Conservation (phyloP, 2,888 invertebrate genomes). For the Epinotia bilunana region DNA sequence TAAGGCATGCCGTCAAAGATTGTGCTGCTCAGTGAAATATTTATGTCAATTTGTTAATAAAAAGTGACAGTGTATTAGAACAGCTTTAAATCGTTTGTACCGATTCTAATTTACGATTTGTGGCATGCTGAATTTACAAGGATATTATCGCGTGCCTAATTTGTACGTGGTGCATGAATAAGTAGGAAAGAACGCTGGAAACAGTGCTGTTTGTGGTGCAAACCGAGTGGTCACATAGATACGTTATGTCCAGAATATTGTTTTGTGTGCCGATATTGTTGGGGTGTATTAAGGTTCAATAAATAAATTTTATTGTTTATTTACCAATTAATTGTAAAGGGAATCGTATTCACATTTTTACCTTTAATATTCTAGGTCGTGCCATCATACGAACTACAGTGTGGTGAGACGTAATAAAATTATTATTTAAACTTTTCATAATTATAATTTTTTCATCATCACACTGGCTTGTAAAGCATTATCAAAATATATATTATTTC, state of each 20-base stretch:
- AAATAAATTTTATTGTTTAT: conserved; percentile 30
- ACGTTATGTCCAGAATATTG: conserved; percentile 39
- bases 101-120: conserved; percentile 52
- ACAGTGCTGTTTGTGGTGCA: conserved; percentile 59
- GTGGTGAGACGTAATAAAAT: conserved; percentile 59
- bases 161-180: conserved; percentile 65
- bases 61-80: conserved; percentile 20
- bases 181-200: conserved; percentile 53
- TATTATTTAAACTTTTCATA: conserved; percentile 7
- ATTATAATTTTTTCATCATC: not conserved
- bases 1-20: not conserved
- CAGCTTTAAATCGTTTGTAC: conserved; percentile 17
- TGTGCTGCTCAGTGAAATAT: not conserved
- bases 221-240: conserved; percentile 53
- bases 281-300: conserved; percentile 60
- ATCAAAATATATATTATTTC: no score
- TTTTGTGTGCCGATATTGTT: conserved; percentile 45
- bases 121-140: conserved; percentile 63
- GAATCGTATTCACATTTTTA: not conserved
- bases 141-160: conserved; percentile 76
- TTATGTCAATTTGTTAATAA: conserved; percentile 27
- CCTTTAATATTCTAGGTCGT: conserved; percentile 60
- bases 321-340: not conserved
- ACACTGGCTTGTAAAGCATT: not conserved
- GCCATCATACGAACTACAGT: conserved; percentile 52